These are phyloP conservation scores for Bostrychus sinensis DNA, from an alignment of 2,113 vertebrate species.

Conservation along the genomic window DNA sequence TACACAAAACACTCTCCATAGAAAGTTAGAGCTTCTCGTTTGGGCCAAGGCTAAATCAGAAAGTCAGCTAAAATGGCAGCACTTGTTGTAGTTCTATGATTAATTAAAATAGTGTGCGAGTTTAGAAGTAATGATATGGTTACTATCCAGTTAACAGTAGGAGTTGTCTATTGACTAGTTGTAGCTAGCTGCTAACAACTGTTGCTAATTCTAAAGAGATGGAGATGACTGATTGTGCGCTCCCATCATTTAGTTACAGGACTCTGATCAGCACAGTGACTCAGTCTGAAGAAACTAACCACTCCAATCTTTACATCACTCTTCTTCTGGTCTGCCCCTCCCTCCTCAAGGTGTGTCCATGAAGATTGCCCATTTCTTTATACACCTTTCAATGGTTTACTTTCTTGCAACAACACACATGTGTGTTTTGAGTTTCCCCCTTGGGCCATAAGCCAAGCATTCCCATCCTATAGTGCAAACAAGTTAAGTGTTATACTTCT, in stretches of 20 bases:
- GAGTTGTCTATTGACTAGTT: no score
- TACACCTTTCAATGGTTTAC: conserved; percentile 28
- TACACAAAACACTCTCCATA: no score
- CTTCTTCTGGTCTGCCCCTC: background rate
- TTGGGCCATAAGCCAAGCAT: background rate
- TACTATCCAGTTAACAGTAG: no score
- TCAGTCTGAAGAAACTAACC: background rate
- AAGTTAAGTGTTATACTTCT: background rate
- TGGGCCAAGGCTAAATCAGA: no score
- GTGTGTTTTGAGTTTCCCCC: background rate
- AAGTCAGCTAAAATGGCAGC: no score
- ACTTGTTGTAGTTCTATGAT: no score
- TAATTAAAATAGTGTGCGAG: no score
- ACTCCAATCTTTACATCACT: background rate
- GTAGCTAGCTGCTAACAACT: no score
- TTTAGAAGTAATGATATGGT: no score
- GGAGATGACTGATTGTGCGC: background rate
- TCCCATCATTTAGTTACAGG: background rate
- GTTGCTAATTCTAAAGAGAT: no score
- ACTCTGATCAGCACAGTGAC: background rate
- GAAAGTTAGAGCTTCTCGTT: no score
- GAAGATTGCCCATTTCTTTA: conserved; percentile 9
- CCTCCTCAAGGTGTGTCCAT: conserved; percentile 28
- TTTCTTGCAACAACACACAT: conserved; percentile 20
- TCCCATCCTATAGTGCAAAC: background rate